Percentiles rank a stretch among this genome's conserved stretches.
Conservation (phyloP, 2,113 vertebrate genomes). For the Tympanuchus pallidicinctus region DNA sequence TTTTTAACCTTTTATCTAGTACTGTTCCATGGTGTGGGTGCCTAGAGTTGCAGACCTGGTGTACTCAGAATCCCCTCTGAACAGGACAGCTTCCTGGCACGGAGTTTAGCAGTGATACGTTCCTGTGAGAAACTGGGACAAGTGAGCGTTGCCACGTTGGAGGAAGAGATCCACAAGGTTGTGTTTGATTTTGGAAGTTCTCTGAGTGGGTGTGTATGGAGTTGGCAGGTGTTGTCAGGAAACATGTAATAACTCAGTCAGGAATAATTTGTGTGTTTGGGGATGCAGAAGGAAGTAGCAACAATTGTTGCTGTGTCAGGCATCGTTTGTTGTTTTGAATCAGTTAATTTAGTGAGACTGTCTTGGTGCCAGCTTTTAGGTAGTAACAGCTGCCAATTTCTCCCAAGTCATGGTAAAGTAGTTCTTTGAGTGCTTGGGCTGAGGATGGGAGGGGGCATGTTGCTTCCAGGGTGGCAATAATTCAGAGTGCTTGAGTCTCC, state of each 20-base stretch:
- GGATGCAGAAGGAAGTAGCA: background rate
- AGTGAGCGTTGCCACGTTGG: rapidly evolving
- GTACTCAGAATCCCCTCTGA: background rate
- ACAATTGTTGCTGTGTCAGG: rapidly evolving
- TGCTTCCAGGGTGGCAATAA: background rate
- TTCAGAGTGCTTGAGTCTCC: background rate
- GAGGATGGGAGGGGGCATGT: background rate
- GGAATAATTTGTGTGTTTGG: too few relatives aligned
- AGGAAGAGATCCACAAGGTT: background rate
- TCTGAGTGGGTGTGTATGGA: background rate
- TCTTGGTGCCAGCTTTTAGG: rapidly evolving
- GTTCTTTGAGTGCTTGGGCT: background rate
- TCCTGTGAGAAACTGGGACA: background rate
- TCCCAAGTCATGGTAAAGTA: background rate
- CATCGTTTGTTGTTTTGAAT: background rate
- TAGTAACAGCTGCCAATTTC: background rate
- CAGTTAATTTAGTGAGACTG: background rate
- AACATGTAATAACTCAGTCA: rapidly evolving
- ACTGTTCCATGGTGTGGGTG: background rate
- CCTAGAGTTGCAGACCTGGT: background rate
- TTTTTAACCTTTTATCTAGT: background rate
- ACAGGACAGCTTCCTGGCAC: background rate
- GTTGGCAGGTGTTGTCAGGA: background rate
- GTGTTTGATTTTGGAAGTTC: background rate
- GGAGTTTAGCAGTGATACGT: background rate